phyloP scores from a whole-genome alignment of 1,140 invertebrate species.

The Vanessa atalanta region DNA sequence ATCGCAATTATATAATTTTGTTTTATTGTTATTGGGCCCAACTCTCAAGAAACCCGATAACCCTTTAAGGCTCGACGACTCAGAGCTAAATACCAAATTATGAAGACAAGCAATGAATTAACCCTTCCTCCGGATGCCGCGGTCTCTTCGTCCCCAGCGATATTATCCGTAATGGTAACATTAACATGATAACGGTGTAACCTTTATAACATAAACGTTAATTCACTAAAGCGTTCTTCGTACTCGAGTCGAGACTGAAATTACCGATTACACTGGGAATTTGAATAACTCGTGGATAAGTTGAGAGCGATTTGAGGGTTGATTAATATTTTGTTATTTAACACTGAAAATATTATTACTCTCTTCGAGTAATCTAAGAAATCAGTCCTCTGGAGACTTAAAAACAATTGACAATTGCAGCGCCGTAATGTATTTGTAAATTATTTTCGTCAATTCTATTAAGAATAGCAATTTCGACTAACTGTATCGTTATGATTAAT shows the following conservation, averaged over 20 bases:
- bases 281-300: constrained; percentile 27
- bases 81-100: constrained; percentile 29
- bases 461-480: background rate
- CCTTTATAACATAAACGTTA: constrained; percentile 33
- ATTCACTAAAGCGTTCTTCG: constrained; percentile 23
- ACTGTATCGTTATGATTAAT: too few species aligned
- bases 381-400: too few species aligned
- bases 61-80: constrained; percentile 16
- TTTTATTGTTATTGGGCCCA: background rate
- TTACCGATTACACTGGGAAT: constrained; percentile 20
- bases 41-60: constrained; percentile 19
- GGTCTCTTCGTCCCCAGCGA: constrained; percentile 15
- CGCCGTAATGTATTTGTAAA: background rate
- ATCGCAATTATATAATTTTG: too few species aligned
- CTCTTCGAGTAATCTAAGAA: too few species aligned
- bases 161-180: constrained; percentile 27
- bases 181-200: constrained; percentile 33
- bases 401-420: too few species aligned
- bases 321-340: constrained; percentile 20
- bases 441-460: background rate
- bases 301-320: constrained; percentile 8
- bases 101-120: constrained; percentile 34
- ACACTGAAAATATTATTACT: background rate
- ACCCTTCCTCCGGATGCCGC: constrained; percentile 20
- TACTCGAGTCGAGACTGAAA: constrained; percentile 16